These are phyloP conservation scores for Adela reaumurella DNA, from an alignment of 2,888 invertebrate species.

Conservation along the genomic window DNA sequence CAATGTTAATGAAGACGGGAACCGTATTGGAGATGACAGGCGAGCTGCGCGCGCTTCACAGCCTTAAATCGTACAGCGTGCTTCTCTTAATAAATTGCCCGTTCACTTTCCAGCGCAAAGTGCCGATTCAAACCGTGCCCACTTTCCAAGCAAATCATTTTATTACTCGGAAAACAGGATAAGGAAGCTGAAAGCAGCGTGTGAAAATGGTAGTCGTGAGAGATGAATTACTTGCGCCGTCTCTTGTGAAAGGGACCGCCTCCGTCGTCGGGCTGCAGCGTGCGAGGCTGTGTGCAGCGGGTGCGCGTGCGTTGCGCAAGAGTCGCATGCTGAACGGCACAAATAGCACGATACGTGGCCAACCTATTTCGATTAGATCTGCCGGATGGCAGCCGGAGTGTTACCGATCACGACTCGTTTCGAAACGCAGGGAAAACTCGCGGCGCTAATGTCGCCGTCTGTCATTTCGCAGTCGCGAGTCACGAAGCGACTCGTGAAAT, in stretches of 20 bases:
- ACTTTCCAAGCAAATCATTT: no score
- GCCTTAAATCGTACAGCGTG: no score
- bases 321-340: background rate
- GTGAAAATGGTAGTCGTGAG: background rate
- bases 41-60: conserved; percentile 15
- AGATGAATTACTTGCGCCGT: background rate
- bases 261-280: no score
- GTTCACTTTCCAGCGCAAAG: no score
- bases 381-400: conserved; percentile 24
- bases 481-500: background rate
- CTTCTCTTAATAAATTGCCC: conserved; percentile 2
- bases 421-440: conserved; percentile 45
- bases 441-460: background rate
- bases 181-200: no score
- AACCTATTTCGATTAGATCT: conserved; percentile 43
- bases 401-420: conserved; percentile 50
- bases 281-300: background rate
- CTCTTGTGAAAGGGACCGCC: conserved; percentile 1
- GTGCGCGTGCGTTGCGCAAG: conserved; percentile 3
- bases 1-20: conserved; percentile 29
- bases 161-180: no score
- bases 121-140: no score
- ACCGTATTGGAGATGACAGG: conserved; percentile 26
- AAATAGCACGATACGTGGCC: conserved; percentile 10
- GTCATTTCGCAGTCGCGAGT: background rate